Evolutionary conservation across 2,113 vertebrate genomes (phyloP), one percentile per base, ranked within the genome.

Genomic region (Gopherus evgoodei): DNA sequence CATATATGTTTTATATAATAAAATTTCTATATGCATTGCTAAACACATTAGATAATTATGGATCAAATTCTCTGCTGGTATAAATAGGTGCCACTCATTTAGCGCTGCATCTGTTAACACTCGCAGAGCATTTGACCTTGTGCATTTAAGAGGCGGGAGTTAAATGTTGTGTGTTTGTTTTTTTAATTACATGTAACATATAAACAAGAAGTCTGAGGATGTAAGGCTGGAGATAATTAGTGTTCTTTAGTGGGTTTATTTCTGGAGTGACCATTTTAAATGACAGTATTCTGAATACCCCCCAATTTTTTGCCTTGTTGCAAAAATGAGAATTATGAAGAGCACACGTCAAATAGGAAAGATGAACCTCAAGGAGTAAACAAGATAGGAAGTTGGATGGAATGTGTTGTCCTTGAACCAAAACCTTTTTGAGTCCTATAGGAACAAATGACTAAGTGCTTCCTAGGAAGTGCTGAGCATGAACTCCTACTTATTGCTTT

Each of bases 41-140:
- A 79, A 31, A 24, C 8, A 4, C 1, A 17, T 0, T 0, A 29
- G 13, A 29, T 38, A 1, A 49, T 1, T 21, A 38, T 44, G 42
- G 13, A 78, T 47, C 21, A 78, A 78, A 47, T 78, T 78, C 75
- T 76, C 38, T 76, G 42, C 65, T 76, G 24, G 72, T 76, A 44
- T 54, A 1, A 25, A 21, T n/a, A 44, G 62, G 19, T 35, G 31
- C 47, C 59, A 27, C 29, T 11, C 3, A 0, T 38, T 57, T 56
- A 0, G 24, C 25, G 0, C 31, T 35, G 52, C 1, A 14, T 19
- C 69, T 4, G 2, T 29, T 10, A 75, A 79, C 11, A 2, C 16
- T 12, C 53, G 0, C 11, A 53, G 42, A 84, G 50, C 1, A 1
- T 27, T 13, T 31, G 14, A 57, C 54, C 27, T 25, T 56, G 13